A percentile compares a stretch with the other conserved stretches of the same genome.
Conservation (phyloP, 2,888 invertebrate genomes). For the Mesorhabditis spiculigera region DNA sequence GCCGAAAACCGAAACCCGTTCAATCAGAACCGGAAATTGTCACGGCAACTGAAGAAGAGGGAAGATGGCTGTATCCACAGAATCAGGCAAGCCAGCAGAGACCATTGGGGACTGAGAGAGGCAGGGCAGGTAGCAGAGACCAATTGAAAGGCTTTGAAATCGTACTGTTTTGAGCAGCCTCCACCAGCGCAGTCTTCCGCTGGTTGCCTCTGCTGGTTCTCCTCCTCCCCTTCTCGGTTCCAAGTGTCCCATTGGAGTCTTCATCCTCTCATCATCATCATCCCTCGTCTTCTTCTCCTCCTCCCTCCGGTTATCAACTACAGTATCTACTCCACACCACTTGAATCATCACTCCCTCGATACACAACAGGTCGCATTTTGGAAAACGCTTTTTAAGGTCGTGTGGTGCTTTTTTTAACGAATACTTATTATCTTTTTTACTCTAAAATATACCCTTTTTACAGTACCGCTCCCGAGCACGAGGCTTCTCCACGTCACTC, state of each 20-base stretch:
- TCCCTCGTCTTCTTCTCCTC: constrained; percentile 21
- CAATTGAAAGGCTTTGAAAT: background rate
- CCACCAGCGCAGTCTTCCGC: constrained; percentile 11
- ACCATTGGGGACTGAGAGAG: background rate
- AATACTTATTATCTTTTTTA: too few relatives aligned
- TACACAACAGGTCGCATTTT: background rate
- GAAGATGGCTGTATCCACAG: constrained; percentile 35
- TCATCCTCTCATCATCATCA: too few relatives aligned
- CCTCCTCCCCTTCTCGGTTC: constrained; percentile 20
- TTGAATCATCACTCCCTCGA: background rate
- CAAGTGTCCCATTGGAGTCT: constrained; percentile 16
- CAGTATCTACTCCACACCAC: too few relatives aligned
- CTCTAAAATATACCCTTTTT: background rate
- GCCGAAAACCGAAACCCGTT: constrained; percentile 20
- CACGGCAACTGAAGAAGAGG: constrained; percentile 20
- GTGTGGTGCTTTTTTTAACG: too few relatives aligned
- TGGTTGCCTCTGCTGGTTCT: background rate
- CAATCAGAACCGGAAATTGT: constrained; percentile 35
- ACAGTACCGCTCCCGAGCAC: background rate
- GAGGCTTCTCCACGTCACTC: background rate
- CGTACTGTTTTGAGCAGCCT: constrained; percentile 12
- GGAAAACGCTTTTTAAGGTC: background rate
- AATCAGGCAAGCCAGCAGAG: constrained; percentile 15
- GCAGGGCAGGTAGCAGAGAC: background rate
- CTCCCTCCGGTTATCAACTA: constrained; percentile 13